A percentile compares a stretch with the other conserved stretches of the same genome.
Conservation (phyloP, 1,140 invertebrate species). For the Magallana angulata region DNA sequence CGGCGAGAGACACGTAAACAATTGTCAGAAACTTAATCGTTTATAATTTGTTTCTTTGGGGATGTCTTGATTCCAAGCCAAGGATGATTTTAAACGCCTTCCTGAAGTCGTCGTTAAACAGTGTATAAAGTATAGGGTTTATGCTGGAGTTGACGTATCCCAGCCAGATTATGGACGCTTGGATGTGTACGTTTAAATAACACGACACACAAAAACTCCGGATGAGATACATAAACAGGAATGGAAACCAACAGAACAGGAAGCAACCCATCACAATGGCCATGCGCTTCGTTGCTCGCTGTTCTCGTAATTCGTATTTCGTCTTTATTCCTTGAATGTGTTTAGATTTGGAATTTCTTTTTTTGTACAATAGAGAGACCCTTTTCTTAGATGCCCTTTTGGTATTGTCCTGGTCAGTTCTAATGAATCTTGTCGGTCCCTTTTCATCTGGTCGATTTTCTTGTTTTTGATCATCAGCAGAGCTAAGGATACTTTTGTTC, state of each 20-base stretch:
- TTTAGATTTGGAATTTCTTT: constrained; percentile 50
- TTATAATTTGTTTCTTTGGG: neutral
- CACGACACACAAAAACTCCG: constrained; percentile 74
- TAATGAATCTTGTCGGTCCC: neutral
- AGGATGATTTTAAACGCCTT: constrained; percentile 89
- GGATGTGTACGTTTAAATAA: constrained; percentile 69
- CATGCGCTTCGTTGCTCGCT: constrained; percentile 96
- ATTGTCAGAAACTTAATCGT: too few species aligned
- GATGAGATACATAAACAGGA: constrained; percentile 89
- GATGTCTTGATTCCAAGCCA: constrained; percentile 38
- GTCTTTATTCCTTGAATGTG: constrained; percentile 68
- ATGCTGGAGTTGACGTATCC: constrained; percentile 98
- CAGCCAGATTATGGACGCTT: constrained; percentile 87
- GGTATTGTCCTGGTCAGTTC: neutral
- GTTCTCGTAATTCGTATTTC: constrained; percentile 87
- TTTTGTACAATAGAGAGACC: constrained; percentile 48
- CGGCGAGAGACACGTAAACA: too few species aligned
- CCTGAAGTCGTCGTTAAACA: constrained; percentile 98
- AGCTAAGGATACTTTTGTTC: constrained; percentile 41
- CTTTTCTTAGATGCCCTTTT: neutral
- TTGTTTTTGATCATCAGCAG: neutral
- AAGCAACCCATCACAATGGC: constrained; percentile 99
- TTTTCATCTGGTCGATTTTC: neutral
- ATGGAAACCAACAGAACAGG: constrained; percentile 98
- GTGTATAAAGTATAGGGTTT: constrained; percentile 97